phyloP scores from a whole-genome alignment of 1,140 invertebrate species.

The Diabrotica undecimpunctata region DNA sequence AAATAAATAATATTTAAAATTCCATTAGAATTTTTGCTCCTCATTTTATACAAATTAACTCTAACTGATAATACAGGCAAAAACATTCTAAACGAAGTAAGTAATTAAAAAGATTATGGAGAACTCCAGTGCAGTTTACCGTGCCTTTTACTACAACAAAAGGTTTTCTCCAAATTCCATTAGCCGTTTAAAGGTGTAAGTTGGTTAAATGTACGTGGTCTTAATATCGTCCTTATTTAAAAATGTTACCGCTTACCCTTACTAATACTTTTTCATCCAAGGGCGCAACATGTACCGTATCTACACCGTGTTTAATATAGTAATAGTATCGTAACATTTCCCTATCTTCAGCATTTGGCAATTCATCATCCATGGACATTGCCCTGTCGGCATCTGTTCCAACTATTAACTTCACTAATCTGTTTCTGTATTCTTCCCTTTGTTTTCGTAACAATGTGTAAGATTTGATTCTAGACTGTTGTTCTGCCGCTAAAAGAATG shows the following conservation, averaged over 20 bases:
- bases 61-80: too few relatives aligned
- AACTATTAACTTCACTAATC: constrained; percentile 63
- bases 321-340: constrained; percentile 81
- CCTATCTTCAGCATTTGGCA: constrained; percentile 60
- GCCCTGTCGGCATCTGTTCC: constrained; percentile 46
- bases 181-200: too few relatives aligned
- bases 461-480: constrained; percentile 52
- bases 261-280: constrained; percentile 62
- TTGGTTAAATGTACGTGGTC: too few relatives aligned
- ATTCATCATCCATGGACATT: constrained; percentile 41
- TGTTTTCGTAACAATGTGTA: constrained; percentile 68
- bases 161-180: too few relatives aligned
- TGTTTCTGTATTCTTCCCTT: constrained; percentile 76
- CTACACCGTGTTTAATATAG: constrained; percentile 84
- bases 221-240: too few relatives aligned
- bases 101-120: too few relatives aligned
- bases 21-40: too few relatives aligned
- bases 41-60: too few relatives aligned
- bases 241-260: constrained; percentile 45
- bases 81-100: too few relatives aligned
- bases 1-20: too few relatives aligned
- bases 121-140: too few relatives aligned
- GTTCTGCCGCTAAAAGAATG: constrained; percentile 29
- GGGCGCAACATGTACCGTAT: constrained; percentile 79
- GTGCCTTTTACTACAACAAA: too few relatives aligned